Base-by-base conservation (phyloP, 1,140 invertebrate species). In the Drosophila asahinai region DNA sequence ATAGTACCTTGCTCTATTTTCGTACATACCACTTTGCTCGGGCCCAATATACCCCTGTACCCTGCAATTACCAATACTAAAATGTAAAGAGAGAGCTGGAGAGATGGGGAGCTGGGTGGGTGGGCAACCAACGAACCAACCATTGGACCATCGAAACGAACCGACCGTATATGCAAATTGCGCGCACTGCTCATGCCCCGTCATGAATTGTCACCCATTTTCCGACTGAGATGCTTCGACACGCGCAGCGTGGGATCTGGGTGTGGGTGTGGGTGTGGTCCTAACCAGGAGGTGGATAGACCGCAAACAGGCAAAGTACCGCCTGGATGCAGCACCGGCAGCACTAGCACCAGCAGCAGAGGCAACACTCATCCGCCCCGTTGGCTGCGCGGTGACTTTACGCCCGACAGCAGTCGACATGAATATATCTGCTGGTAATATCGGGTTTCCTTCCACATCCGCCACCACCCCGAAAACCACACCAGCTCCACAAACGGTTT, bases 171-270 rank as follows among this genome's bases (percentile, higher is more conserved):
- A 90, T 90, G 86, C 86, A 90, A 90, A 90, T 90, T 86, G 81
- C 78, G 86, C 81, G 86, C 81, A 77, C 64, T 90, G 66, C 86
- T 86, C 83, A 72, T 73, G 67, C 70, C 65, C 77, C 74, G 79
- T 82, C 86, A 90, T 90, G 86, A 90, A 90, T 90, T 90, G 86
- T 90, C 86, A 90, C 78, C 86, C 86, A 90, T 90, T 90, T 90
- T 90, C 86, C 86, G 61, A 90, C 75, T 82, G 86, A 90, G 75
- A 90, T 90, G 86, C 86, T 90, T 82, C 86, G 81, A 90, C 81
- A 90, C 86, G 81, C 86, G 71, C 57, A 48, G 48, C 25, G 60
- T 51, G 51, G 57, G 12, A 36, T 3, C 5, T 25, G 61, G 45
- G 14, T n/a, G 33, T 51, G 63, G 22, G 22, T 22, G 22, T 22